Evolutionary conservation across 2,888 invertebrate species (phyloP).

Genomic region (Drosophila anomalata): DNA sequence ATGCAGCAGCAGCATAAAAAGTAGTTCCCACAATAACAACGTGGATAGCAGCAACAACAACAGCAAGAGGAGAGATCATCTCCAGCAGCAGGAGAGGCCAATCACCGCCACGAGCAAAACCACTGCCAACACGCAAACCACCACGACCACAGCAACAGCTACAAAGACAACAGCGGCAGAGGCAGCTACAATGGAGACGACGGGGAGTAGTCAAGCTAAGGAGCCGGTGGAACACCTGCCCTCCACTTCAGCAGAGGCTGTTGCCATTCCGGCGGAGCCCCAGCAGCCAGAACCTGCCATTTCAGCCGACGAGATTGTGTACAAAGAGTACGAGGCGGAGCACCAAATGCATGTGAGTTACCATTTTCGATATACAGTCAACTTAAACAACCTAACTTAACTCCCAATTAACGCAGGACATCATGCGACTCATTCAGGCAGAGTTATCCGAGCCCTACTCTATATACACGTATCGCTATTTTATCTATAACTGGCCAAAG

Average conservation of each 20-base stretch:
- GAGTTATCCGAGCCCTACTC: constrained; percentile 99
- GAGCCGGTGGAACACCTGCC: constrained; percentile 2
- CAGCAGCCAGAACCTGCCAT: constrained; percentile 62
- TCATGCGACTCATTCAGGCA: constrained; percentile 99
- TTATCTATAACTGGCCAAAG: constrained; percentile 99
- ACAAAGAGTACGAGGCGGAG: constrained; percentile 95
- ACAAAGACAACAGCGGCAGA: constrained; percentile 24
- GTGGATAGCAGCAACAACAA: constrained; percentile 46
- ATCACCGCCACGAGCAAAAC: constrained; percentile 54
- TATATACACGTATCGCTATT: constrained; percentile 99
- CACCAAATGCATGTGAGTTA: constrained; percentile 93
- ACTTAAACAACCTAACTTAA: not conserved
- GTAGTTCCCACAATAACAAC: constrained; percentile 32
- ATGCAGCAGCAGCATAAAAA: constrained; percentile 13
- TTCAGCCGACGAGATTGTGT: constrained; percentile 82
- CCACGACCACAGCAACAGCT: constrained; percentile 32
- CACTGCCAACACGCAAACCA: constrained; percentile 68
- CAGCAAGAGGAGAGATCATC: constrained; percentile 17
- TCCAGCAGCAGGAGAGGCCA: constrained; percentile 33
- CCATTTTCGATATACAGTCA: not conserved
- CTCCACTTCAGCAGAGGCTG: constrained; percentile 17
- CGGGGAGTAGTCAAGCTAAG: constrained; percentile 17
- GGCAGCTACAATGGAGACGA: constrained; percentile 1
- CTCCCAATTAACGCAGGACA: constrained; percentile 86
- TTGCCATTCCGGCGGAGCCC: constrained; percentile 24